A percentile compares a stretch with the other conserved stretches of the same genome.
These are phyloP conservation scores for Columba guinea DNA, from an alignment of 2,797 vertebrate genomes.

Conservation along the genomic window DNA sequence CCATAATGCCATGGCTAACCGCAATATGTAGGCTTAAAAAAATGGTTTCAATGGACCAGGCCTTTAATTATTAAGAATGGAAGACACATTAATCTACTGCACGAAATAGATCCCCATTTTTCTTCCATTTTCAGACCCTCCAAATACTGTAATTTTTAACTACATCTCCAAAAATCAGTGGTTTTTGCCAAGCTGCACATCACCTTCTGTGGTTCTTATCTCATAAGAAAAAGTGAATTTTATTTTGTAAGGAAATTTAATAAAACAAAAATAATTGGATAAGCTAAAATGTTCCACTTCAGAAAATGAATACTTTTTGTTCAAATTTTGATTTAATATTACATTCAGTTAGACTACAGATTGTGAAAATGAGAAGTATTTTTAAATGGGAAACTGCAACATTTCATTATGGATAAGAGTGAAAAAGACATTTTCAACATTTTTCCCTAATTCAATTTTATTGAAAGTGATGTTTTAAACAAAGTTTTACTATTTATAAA, in stretches of 20 bases:
- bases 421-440: background rate
- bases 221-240: background rate
- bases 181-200: background rate
- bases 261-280: background rate
- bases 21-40: background rate
- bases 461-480: background rate
- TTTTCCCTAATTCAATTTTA: background rate
- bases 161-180: background rate
- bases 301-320: background rate
- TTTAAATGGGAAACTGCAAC: background rate
- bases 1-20: background rate
- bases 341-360: background rate
- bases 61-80: background rate
- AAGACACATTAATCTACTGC: background rate
- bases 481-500: background rate
- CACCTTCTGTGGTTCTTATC: background rate
- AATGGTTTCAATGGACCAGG: background rate
- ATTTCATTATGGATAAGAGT: background rate
- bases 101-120: background rate
- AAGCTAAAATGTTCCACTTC: background rate
- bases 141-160: background rate
- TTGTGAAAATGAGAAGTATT: background rate
- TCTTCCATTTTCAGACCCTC: background rate
- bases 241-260: background rate
- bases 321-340: background rate